Percentiles rank a stretch among this genome's conserved stretches.
phyloP scores from a whole-genome alignment of 2,888 invertebrate species.

The Heliconius ethilla region DNA sequence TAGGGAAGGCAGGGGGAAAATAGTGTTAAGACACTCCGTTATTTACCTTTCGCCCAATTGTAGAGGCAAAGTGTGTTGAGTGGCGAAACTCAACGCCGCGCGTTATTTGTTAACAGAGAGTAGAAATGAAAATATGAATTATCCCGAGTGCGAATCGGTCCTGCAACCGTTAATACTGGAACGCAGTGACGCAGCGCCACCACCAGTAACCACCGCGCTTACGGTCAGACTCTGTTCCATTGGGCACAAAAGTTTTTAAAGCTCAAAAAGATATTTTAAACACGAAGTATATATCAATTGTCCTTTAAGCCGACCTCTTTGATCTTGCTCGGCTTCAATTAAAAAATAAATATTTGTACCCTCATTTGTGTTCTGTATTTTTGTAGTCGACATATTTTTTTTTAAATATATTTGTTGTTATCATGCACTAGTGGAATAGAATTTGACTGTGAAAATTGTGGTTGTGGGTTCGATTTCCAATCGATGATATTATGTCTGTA shows the following conservation, averaged over 20 bases:
- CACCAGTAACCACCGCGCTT: background rate
- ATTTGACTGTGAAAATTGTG: no score
- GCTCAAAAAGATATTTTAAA: background rate
- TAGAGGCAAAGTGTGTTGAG: background rate
- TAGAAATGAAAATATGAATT: background rate
- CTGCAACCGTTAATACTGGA: background rate
- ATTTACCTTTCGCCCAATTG: background rate
- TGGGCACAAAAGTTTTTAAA: no score
- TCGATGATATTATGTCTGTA: no score
- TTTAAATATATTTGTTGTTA: background rate
- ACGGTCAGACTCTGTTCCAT: background rate
- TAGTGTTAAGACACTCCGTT: background rate
- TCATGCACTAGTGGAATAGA: no score
- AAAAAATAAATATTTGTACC: constrained; percentile 9
- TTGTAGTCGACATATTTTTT: background rate
- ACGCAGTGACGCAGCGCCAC: no score
- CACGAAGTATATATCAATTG: constrained; percentile 2
- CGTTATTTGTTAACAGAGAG: background rate
- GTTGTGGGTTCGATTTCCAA: no score
- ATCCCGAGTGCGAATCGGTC: background rate
- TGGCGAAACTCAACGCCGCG: background rate
- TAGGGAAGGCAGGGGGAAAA: background rate
- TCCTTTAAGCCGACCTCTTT: constrained; percentile 11
- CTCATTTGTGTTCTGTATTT: constrained; percentile 6
- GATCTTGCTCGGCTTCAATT: constrained; percentile 1